Percentiles rank a stretch among this genome's conserved stretches.
Conservation (phyloP, 2,113 vertebrate genomes). For the Murina feae region DNA sequence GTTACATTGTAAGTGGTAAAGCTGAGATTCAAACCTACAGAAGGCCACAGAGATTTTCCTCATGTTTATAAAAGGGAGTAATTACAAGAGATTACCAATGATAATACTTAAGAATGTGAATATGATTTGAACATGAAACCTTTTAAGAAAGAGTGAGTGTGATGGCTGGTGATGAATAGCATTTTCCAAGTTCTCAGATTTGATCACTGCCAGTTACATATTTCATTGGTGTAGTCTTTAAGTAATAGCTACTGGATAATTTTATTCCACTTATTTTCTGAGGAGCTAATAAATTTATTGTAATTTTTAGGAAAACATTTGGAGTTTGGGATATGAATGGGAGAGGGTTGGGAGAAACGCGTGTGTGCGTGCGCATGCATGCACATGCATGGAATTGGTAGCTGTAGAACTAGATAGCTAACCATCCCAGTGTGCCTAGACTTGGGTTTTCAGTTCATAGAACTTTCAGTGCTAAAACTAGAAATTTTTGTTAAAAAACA, state of each 20-base stretch:
- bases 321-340: slow-evolving; percentile 10
- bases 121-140: slow-evolving; percentile 26
- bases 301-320: slow-evolving; percentile 59
- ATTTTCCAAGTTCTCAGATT: slow-evolving; percentile 51
- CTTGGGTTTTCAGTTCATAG: slow-evolving; percentile 10
- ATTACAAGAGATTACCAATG: neutral
- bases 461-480: neutral
- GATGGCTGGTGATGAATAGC: slow-evolving; percentile 11
- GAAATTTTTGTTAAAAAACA: neutral
- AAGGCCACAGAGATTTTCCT: neutral
- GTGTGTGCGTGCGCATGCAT: neutral
- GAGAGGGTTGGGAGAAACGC: too few relatives aligned
- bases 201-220: neutral
- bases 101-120: neutral
- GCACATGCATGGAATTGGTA: slow-evolving; percentile 34
- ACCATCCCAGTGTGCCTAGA: neutral
- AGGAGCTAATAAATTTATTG: slow-evolving; percentile 46
- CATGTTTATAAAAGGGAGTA: neutral
- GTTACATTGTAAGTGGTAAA: neutral
- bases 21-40: neutral
- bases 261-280: neutral
- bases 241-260: neutral
- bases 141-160: neutral
- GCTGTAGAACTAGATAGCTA: neutral
- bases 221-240: slow-evolving; percentile 25